These are phyloP conservation scores for Somateria mollissima DNA, from an alignment of 2,797 vertebrate species.

Conservation along the genomic window DNA sequence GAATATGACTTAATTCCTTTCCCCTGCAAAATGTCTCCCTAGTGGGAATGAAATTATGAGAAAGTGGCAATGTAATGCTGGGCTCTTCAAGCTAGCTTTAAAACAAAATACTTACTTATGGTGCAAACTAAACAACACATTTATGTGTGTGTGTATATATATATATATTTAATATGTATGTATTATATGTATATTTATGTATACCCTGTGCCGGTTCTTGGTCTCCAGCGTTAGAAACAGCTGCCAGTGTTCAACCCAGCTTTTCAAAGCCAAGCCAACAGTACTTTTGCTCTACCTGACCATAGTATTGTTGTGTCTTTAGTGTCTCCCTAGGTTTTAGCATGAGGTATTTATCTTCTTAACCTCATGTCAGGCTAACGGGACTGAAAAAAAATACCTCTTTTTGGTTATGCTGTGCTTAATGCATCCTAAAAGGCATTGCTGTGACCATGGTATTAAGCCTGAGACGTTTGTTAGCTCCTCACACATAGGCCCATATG, in stretches of 20 bases:
- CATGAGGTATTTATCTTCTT: not conserved
- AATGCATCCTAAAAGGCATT: not conserved
- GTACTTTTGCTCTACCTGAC: not conserved
- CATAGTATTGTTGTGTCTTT: not conserved
- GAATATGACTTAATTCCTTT: not conserved
- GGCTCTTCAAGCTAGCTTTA: not conserved
- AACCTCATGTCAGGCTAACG: not conserved
- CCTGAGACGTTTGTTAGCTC: not conserved
- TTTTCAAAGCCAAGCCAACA: not conserved
- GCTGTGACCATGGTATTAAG: not conserved
- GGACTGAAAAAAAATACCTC: not conserved
- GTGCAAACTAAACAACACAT: not conserved
- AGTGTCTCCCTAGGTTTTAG: not conserved
- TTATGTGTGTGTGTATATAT: too few relatives aligned
- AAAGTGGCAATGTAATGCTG: not conserved
- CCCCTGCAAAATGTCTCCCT: not conserved
- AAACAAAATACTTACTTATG: not conserved
- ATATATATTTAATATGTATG: too few relatives aligned
- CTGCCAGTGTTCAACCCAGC: not conserved
- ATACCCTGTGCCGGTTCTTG: not conserved
- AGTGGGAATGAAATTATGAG: not conserved
- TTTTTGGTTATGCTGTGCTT: too few relatives aligned
- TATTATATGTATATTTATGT: too few relatives aligned
- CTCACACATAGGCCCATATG: accelerated
- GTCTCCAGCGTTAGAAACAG: not conserved